These are phyloP conservation scores for Ichneumoninae sp. DNA, from an alignment of 2,888 invertebrate species.

Conservation along the genomic window DNA sequence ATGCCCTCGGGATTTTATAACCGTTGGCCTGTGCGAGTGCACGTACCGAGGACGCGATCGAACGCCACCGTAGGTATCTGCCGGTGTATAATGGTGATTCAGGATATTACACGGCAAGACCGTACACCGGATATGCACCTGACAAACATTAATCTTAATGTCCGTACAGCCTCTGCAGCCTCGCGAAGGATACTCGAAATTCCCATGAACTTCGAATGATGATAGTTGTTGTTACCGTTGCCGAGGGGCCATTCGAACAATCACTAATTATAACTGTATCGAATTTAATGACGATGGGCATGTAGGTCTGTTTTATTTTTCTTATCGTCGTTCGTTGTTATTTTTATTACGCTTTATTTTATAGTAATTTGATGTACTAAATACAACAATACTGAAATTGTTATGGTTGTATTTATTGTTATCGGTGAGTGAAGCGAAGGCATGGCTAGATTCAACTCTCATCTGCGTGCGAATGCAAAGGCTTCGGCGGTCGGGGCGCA, in stretches of 20 bases:
- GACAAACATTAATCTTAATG: constrained; percentile 14
- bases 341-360: neutral
- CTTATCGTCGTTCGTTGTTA: too few species aligned
- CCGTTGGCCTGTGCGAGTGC: constrained; percentile 5
- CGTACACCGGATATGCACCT: constrained; percentile 7
- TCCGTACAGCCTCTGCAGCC: neutral
- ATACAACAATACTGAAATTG: too few species aligned
- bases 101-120: neutral
- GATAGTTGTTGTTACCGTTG: constrained; percentile 36
- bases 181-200: neutral
- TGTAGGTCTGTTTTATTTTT: neutral
- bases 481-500: neutral
- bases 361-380: too few species aligned
- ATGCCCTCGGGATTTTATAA: constrained; percentile 37
- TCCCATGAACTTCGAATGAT: neutral
- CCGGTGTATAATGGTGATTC: neutral
- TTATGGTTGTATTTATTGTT: neutral
- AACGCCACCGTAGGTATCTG: constrained; percentile 1
- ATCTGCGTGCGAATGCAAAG: neutral
- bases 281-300: constrained; percentile 38
- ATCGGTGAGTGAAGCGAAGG: neutral
- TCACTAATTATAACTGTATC: constrained; percentile 63
- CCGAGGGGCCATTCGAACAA: constrained; percentile 45
- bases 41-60: constrained; percentile 6
- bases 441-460: neutral